A percentile compares a stretch with the other conserved stretches of the same genome.
These are phyloP conservation scores for Umimayanthus chanpuru DNA, from an alignment of 92 coral and sea anemone species.

Conservation along the genomic window DNA sequence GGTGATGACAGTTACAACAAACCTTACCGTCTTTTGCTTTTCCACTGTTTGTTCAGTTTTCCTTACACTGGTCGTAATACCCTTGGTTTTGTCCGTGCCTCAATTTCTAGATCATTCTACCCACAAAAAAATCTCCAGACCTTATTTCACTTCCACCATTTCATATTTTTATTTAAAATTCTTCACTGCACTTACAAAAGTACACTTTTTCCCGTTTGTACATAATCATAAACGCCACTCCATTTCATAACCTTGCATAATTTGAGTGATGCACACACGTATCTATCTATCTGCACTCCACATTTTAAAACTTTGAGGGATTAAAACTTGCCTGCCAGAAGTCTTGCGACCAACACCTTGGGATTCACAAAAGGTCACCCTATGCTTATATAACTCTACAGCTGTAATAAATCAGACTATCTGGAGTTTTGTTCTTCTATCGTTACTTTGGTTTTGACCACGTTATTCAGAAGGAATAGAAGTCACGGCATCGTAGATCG, in stretches of 20 bases:
- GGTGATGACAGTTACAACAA: too few species aligned
- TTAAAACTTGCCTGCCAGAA: too few species aligned
- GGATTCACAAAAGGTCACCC: background rate
- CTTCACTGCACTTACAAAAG: background rate
- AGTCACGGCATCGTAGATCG: constrained; percentile 35
- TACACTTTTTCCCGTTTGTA: background rate
- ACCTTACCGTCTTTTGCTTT: too few species aligned
- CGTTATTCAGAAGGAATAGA: constrained; percentile 33
- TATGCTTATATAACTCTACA: background rate
- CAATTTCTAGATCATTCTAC: background rate
- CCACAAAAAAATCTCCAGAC: background rate
- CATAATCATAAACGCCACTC: background rate
- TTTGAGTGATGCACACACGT: background rate
- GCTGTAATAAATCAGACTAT: background rate
- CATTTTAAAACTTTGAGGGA: background rate
- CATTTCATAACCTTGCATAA: background rate
- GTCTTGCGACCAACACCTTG: background rate
- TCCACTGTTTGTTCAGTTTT: too few species aligned
- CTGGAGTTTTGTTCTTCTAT: background rate
- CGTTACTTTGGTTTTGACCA: background rate
- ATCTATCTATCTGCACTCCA: background rate
- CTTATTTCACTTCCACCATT: too few species aligned
- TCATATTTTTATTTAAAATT: too few species aligned
- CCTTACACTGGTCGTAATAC: too few species aligned
- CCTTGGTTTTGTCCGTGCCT: too few species aligned